Evolutionary conservation across 1,140 invertebrate species (phyloP).

Genomic region (Scaptomyza montana): DNA sequence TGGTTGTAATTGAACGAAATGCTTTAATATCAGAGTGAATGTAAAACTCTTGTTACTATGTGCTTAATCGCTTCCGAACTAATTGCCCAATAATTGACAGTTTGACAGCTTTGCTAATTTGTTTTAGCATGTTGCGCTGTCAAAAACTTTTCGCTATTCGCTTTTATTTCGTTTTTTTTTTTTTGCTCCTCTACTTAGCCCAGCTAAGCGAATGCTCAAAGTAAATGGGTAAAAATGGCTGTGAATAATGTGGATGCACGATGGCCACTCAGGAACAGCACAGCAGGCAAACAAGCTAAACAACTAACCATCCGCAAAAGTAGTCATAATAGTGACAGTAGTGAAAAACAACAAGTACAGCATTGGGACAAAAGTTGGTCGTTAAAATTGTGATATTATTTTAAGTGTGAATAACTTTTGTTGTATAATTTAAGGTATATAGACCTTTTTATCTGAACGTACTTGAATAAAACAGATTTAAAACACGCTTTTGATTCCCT

Average conservation of each 20-base stretch:
- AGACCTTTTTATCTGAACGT: too few relatives aligned
- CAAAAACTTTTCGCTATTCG: conserved; percentile 57
- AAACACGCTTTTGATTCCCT: neutral
- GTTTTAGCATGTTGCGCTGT: conserved; percentile 78
- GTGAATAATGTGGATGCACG: conserved; percentile 5
- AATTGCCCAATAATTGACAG: conserved; percentile 77
- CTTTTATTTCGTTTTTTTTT: conserved; percentile 13
- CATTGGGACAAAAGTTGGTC: conserved; percentile 8
- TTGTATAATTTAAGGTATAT: too few relatives aligned
- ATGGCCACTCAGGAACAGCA: conserved; percentile 45
- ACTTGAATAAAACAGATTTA: neutral
- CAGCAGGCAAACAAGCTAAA: conserved; percentile 26
- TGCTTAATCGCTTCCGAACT: conserved; percentile 68
- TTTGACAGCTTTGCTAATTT: conserved; percentile 75
- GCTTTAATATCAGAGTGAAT: neutral
- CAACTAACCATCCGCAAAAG: conserved; percentile 20
- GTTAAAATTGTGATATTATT: neutral
- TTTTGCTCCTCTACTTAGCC: conserved; percentile 7
- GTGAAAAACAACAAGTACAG: conserved; percentile 9
- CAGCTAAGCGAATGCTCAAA: conserved; percentile 35
- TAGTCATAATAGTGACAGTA: conserved; percentile 16
- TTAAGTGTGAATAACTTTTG: neutral
- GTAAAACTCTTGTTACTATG: conserved; percentile 16
- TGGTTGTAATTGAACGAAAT: neutral
- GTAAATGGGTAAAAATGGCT: conserved; percentile 3